These are phyloP conservation scores for Crenichthys baileyi DNA, from an alignment of 2,797 vertebrate species.

Conservation along the genomic window DNA sequence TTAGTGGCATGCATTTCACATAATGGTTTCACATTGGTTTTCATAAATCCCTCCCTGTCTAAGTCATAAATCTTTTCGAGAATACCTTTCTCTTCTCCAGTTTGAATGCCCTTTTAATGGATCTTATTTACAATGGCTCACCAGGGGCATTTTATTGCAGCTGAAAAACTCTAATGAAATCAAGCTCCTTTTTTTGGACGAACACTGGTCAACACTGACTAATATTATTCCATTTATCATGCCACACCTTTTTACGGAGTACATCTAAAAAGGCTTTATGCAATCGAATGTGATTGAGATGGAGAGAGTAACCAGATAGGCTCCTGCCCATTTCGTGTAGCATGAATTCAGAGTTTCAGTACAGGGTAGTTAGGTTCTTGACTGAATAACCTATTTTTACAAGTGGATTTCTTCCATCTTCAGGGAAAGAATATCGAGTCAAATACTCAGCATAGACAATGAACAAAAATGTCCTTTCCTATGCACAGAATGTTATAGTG, in stretches of 20 bases:
- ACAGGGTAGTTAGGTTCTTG: conserved; percentile 45
- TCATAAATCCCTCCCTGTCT: conserved; percentile 20
- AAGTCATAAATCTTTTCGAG: conserved; percentile 36
- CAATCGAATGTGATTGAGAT: conserved; percentile 34
- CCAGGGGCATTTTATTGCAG: conserved; percentile 36
- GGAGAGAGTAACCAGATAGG: conserved; percentile 57
- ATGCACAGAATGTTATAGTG: conserved; percentile 9
- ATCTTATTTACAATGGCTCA: conserved; percentile 39
- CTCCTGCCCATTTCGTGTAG: conserved; percentile 64
- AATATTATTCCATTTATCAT: conserved; percentile 58
- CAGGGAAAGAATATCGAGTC: conserved; percentile 34
- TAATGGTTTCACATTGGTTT: conserved; percentile 5
- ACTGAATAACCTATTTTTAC: conserved; percentile 47
- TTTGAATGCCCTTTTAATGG: conserved; percentile 52
- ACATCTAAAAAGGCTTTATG: conserved; percentile 31
- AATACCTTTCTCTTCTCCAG: conserved; percentile 25
- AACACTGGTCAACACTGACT: conserved; percentile 37
- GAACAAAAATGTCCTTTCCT: conserved; percentile 28
- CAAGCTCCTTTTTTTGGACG: conserved; percentile 42
- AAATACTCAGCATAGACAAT: conserved; percentile 7
- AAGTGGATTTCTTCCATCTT: conserved; percentile 45
- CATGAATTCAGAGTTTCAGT: conserved; percentile 53
- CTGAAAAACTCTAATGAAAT: conserved; percentile 56
- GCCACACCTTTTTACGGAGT: conserved; percentile 32
- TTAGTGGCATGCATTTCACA: not conserved